A percentile compares a stretch with the other conserved stretches of the same genome.
These are phyloP conservation scores for Eremobia ochroleuca DNA, from an alignment of 2,888 invertebrate genomes.

Conservation along the genomic window DNA sequence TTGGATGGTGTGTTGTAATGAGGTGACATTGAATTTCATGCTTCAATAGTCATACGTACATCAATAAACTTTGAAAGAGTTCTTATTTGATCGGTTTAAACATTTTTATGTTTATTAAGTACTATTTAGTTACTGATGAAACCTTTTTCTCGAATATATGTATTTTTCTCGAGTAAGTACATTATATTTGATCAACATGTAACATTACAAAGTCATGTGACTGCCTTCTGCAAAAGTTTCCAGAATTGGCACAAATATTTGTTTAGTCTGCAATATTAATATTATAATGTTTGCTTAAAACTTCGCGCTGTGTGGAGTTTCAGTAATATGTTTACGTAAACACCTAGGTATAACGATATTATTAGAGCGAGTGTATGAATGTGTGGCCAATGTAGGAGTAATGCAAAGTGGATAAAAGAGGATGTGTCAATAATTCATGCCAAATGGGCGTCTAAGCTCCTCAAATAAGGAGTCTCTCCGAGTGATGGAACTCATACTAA, in stretches of 20 bases:
- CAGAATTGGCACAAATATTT: conserved; percentile 24
- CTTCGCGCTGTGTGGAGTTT: neutral
- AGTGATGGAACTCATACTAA: neutral
- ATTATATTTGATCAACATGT: conserved; percentile 11
- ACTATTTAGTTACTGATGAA: neutral
- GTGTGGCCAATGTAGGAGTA: neutral
- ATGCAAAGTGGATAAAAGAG: neutral
- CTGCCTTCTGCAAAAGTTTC: conserved; percentile 21
- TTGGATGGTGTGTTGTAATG: conserved; percentile 5
- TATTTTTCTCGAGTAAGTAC: conserved; percentile 1
- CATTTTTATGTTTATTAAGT: neutral
- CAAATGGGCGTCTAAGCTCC: neutral
- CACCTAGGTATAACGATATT: neutral
- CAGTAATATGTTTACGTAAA: neutral
- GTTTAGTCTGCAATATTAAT: conserved; percentile 16
- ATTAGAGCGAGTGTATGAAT: neutral
- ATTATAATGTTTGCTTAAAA: conserved; percentile 15
- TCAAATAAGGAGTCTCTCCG: neutral
- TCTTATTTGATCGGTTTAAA: neutral
- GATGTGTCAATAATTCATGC: neutral
- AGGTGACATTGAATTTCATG: conserved; percentile 40
- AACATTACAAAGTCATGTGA: conserved; percentile 5
- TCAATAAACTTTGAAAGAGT: neutral
- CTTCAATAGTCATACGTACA: neutral
- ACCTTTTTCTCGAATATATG: conserved; percentile 21